Base-by-base conservation (phyloP, 2,888 invertebrate genomes). In the Heliconius ismenius region DNA sequence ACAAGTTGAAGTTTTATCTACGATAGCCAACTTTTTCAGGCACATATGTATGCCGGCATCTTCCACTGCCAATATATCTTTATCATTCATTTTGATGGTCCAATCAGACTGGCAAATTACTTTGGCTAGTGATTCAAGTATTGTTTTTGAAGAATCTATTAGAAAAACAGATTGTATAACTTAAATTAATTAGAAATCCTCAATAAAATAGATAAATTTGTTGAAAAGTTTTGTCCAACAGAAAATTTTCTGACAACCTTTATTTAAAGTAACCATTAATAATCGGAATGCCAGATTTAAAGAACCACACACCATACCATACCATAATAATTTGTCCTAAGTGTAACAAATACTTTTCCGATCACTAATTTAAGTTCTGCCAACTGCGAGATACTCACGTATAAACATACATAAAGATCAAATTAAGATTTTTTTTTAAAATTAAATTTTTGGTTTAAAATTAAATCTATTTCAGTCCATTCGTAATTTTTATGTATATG, bases 1-100 rank as follows among this genome's bases (percentile, higher is more conserved):
- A 13, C 91, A 89, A 6, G 89, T 86, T 67, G 89, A 90, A 18
- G 90, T 90, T 82, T 95, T 95, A 84, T 97, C 97, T 74, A 95
- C 88, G 77, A 95, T 95, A 21, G 97, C 95, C 21, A 98, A 90
- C 89, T 97, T 97, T 86, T 97, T 98, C 54, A 97, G 88, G 78
- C 95, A 95, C 95, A 96, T 95, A 89, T 97, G 97, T 78, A 97
- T 92, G 15, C 97, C 97, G 0, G 96, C 92, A 84, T 97, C 96
- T 89, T 98, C 97, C 21, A 97, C 94, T 0, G 96, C 96, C 15
- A 90, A 82, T 11, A 92, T 82, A 28, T 94, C 90, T 69, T 90
- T 89, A 15, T 90, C 92, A 32, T 95, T 92, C 26, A 90, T 88
- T 63, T 88, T 90, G 10, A 96, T 89, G n/a, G 86, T 93, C 95